A percentile compares a stretch with the other conserved stretches of the same genome.
phyloP scores from a whole-genome alignment of 2,113 vertebrate genomes.

The Phyllopteryx taeniolatus region DNA sequence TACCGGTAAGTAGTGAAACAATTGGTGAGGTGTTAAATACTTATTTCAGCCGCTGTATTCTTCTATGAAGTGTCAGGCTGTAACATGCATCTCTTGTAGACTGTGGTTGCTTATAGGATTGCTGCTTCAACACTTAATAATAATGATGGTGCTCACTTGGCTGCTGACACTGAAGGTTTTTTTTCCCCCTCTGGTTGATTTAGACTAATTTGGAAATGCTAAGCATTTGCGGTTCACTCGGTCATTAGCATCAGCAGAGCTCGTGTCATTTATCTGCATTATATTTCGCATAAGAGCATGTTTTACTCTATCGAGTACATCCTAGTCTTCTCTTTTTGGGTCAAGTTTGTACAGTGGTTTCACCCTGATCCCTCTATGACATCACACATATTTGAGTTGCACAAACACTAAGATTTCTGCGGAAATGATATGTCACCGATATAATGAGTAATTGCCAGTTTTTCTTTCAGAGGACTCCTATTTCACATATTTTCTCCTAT shows the following conservation, averaged over 20 bases:
- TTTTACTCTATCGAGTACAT: neutral
- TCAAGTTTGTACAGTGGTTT: slow-evolving; percentile 3
- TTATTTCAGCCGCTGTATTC: neutral
- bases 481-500: slow-evolving; percentile 2
- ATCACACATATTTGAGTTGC: slow-evolving; percentile 9
- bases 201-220: neutral
- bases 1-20: no score
- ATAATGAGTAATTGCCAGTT: neutral
- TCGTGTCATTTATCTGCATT: neutral
- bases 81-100: neutral
- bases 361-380: neutral
- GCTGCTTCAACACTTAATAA: slow-evolving; percentile 3
- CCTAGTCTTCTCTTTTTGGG: neutral
- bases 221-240: slow-evolving; percentile 1
- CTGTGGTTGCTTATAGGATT: neutral
- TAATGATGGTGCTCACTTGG: neutral
- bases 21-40: no score
- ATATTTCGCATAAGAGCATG: neutral
- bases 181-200: neutral
- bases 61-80: neutral
- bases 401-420: neutral
- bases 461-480: slow-evolving; percentile 11
- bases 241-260: neutral
- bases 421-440: slow-evolving; percentile 12
- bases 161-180: neutral